These are phyloP conservation scores for Alligator mississippiensis DNA, from an alignment of 2,113 vertebrate species.

Conservation along the genomic window DNA sequence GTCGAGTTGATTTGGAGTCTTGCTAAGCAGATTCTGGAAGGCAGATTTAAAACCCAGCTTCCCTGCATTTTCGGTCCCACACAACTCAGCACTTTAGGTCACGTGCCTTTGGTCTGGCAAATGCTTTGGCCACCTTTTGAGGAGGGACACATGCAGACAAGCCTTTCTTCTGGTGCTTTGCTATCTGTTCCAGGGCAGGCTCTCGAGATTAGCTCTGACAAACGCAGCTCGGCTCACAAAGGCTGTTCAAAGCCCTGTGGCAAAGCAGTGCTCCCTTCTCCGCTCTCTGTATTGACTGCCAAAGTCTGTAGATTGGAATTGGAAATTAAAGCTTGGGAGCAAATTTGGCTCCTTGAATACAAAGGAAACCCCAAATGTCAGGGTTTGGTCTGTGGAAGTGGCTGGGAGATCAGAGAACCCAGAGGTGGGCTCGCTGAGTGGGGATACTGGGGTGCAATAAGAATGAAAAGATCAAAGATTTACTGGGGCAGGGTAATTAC, in stretches of 20 bases:
- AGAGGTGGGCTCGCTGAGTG: conserved; percentile 42
- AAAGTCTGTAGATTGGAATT: conserved; percentile 59
- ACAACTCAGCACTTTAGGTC: not conserved
- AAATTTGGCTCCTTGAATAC: conserved; percentile 21
- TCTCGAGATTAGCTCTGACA: conserved; percentile 18
- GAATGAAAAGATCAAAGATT: conserved; percentile 59
- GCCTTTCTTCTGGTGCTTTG: not conserved
- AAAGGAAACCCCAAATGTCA: conserved; percentile 31
- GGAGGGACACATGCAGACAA: not conserved
- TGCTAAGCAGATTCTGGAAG: not conserved
- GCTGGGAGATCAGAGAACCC: conserved; percentile 71
- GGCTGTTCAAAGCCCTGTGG: not conserved
- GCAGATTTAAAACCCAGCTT: not conserved
- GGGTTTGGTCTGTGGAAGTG: conserved; percentile 66
- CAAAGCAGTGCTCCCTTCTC: not conserved
- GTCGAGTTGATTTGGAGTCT: not conserved
- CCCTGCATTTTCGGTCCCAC: not conserved
- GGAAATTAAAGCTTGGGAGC: conserved; percentile 41
- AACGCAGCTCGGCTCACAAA: not conserved
- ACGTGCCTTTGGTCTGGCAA: conserved; percentile 9
- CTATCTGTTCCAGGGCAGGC: conserved; percentile 15
- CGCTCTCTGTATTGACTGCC: not conserved
- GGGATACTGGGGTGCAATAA: conserved; percentile 40
- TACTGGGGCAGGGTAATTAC: not conserved
- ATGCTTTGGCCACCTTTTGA: not conserved